Evolutionary conservation across 2,888 invertebrate species (phyloP), one percentile per base, ranked within the genome.

Genomic region (Trissolcus japonicus): DNA sequence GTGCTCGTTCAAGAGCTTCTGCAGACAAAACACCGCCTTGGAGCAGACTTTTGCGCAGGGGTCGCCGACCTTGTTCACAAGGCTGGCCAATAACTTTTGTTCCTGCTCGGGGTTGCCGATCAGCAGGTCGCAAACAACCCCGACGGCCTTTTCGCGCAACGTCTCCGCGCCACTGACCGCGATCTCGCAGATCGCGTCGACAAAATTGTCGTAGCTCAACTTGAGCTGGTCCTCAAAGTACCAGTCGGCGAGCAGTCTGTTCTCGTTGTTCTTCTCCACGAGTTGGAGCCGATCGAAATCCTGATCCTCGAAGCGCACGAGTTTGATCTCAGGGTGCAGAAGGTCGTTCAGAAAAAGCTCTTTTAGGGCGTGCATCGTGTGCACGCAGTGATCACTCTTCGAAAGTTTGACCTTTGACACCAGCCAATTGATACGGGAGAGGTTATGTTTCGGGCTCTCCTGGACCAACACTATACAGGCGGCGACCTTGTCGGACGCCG

Each of bases 31-130:
- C 46, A 96, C 93, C 0, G 95, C 94, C 89, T 96, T 96, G 0
- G 98, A 95, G 0, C 96, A 97, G 0, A 98, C 94, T 83, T 95
- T 95, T 81, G 94, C 93, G 9, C 93, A 92, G 0, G 98, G 98
- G 90, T 99, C 99, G 11, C 99, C 99, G 9, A 99, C 91, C 89
- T 99, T 99, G 89, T 99, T 99, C 2, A 98, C 94, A 55, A 99
- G 90, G 86, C 94, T 92, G 0, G 93, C 91, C 1, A 99, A 89
- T 4, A 99, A 90, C 86, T 93, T 92, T 92, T 94, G 94, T 89
- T 97, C 97, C 86, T 95, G 94, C 86, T 98, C 97, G 0, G 95
- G 93, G 87, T 96, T 95, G 55, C 93, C 93, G 82, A 93, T 92
- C 35, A 98, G 89, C 16, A 98, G 88, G 81, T 94, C 94, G 19